These are phyloP conservation scores for Pogonophryne albipinna DNA, from an alignment of 2,797 vertebrate species.

Conservation along the genomic window DNA sequence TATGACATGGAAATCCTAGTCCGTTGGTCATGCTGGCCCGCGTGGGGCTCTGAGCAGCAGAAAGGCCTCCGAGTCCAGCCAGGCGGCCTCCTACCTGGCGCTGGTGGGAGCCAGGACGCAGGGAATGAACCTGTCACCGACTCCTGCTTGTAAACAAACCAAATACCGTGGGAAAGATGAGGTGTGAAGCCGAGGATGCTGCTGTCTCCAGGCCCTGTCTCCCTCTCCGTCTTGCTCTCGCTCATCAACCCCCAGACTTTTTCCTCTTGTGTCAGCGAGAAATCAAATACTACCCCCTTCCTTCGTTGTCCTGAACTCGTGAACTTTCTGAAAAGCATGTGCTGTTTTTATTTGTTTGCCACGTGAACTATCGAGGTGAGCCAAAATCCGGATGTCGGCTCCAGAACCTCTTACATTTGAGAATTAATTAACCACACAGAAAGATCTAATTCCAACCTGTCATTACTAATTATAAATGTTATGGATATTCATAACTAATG, in stretches of 20 bases:
- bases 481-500: constrained; percentile 33
- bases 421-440: constrained; percentile 35
- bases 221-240: constrained; percentile 32
- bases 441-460: constrained; percentile 28
- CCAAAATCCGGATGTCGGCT: constrained; percentile 35
- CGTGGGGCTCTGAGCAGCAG: constrained; percentile 49
- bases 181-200: constrained; percentile 80
- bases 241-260: constrained; percentile 67
- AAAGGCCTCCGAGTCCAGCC: constrained; percentile 59
- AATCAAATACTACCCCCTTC: constrained; percentile 76
- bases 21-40: constrained; percentile 61
- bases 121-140: constrained; percentile 77
- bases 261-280: constrained; percentile 84
- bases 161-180: constrained; percentile 82
- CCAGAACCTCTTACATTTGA: constrained; percentile 20
- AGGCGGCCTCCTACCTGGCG: constrained; percentile 68
- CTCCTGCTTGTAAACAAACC: constrained; percentile 83
- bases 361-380: constrained; percentile 41
- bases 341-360: constrained; percentile 66
- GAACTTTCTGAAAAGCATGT: constrained; percentile 67
- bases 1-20: constrained; percentile 70
- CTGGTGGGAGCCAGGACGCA: constrained; percentile 50
- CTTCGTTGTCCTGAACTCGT: constrained; percentile 64
- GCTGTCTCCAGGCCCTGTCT: constrained; percentile 66
- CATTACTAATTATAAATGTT: constrained; percentile 23